These are phyloP conservation scores for Serranus cabrilla DNA, from an alignment of 2,797 vertebrate genomes.

Conservation along the genomic window DNA sequence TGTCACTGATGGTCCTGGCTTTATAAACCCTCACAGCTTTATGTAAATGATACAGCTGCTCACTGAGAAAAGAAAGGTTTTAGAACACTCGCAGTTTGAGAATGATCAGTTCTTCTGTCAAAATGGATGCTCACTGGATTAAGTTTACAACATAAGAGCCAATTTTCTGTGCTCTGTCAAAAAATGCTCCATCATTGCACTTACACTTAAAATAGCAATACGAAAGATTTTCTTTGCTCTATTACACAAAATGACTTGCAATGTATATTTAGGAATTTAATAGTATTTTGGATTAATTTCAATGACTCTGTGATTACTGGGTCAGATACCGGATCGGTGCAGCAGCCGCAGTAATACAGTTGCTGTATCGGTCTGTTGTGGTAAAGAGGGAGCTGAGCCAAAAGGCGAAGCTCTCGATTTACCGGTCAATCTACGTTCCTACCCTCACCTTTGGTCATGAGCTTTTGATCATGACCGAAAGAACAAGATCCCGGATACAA, in stretches of 20 bases:
- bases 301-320: conserved; percentile 32
- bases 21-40: conserved; percentile 33
- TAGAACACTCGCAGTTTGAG: neutral
- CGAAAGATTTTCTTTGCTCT: conserved; percentile 48
- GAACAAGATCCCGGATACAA: too few species aligned
- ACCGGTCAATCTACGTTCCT: too few species aligned
- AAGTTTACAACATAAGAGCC: conserved; percentile 46
- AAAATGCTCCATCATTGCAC: conserved; percentile 56
- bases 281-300: conserved; percentile 48
- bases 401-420: too few species aligned
- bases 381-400: too few species aligned
- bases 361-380: too few species aligned
- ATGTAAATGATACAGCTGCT: conserved; percentile 25
- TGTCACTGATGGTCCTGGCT: conserved; percentile 46
- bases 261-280: conserved; percentile 54
- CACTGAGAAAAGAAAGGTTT: neutral
- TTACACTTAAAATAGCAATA: conserved; percentile 59
- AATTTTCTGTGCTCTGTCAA: conserved; percentile 51
- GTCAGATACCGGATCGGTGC: too few species aligned
- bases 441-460: too few species aligned
- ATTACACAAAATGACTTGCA: conserved; percentile 55
- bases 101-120: conserved; percentile 35
- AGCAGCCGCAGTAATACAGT: too few species aligned
- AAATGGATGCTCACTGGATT: conserved; percentile 33
- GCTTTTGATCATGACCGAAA: too few species aligned